phyloP scores from a whole-genome alignment of 1,140 invertebrate species.

The Drepana arcuata region DNA sequence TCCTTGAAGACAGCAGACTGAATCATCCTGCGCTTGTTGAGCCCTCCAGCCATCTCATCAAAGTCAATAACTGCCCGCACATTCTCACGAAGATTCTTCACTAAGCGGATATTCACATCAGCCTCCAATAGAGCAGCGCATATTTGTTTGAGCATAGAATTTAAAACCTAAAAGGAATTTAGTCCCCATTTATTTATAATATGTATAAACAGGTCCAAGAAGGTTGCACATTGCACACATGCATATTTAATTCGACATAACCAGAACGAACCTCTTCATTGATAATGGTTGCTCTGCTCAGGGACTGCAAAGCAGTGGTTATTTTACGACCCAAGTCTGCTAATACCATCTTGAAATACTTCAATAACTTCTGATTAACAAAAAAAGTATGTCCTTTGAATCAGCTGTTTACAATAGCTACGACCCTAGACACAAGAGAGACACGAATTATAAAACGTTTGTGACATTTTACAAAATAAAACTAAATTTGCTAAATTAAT shows the following conservation, averaged over 20 bases:
- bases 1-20: conserved; percentile 99
- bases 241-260: background rate
- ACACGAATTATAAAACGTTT: no score
- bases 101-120: conserved; percentile 98
- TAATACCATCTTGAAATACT: conserved; percentile 90
- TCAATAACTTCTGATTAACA: conserved; percentile 1
- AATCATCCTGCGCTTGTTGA: conserved; percentile 99
- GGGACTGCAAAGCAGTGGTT: conserved; percentile 95
- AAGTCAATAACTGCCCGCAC: conserved; percentile 98
- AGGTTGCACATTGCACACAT: no score
- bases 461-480: conserved; percentile 22
- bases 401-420: conserved; percentile 18
- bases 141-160: conserved; percentile 99
- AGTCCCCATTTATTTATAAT: no score
- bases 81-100: conserved; percentile 98
- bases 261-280: conserved; percentile 91
- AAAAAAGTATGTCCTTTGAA: conserved; percentile 6
- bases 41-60: conserved; percentile 99
- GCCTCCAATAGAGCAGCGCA: conserved; percentile 97
- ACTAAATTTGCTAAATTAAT: no score
- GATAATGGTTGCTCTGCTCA: conserved; percentile 98
- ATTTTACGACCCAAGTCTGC: conserved; percentile 99
- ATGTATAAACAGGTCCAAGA: no score
- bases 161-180: conserved; percentile 86
- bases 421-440: no score